These are phyloP conservation scores for Lasius fuliginosus DNA, from an alignment of 2,888 invertebrate species.

Conservation along the genomic window DNA sequence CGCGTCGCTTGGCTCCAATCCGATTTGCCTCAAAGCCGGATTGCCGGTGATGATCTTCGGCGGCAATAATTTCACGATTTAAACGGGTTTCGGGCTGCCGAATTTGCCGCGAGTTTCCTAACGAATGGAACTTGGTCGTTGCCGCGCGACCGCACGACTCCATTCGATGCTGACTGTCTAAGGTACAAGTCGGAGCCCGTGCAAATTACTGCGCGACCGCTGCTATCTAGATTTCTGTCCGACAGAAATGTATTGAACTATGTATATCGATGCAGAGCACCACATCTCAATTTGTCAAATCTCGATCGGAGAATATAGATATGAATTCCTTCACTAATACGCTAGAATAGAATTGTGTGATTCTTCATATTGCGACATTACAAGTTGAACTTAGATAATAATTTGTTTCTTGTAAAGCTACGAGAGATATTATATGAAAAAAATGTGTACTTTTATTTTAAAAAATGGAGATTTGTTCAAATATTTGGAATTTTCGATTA, in stretches of 20 bases:
- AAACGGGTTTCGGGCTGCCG: conserved; percentile 30
- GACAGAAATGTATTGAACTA: conserved; percentile 28
- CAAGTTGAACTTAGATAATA: not conserved
- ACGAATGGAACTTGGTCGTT: conserved; percentile 42
- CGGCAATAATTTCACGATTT: conserved; percentile 52
- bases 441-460: too few species aligned
- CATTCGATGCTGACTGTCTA: conserved; percentile 41
- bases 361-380: not conserved
- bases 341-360: not conserved
- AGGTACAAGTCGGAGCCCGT: conserved; percentile 36
- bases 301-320: not conserved
- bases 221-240: conserved; percentile 42
- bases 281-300: conserved; percentile 31
- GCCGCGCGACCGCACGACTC: conserved; percentile 52
- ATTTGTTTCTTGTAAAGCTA: not conserved
- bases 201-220: conserved; percentile 34
- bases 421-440: not conserved
- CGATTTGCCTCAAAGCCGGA: conserved; percentile 43
- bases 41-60: conserved; percentile 45
- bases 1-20: conserved; percentile 26
- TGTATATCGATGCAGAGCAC: not conserved
- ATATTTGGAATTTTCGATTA: not conserved
- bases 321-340: not conserved
- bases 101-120: conserved; percentile 46
- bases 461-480: too few species aligned